phyloP scores from a whole-genome alignment of 2,113 vertebrate species.

The Galemys pyrenaicus region DNA sequence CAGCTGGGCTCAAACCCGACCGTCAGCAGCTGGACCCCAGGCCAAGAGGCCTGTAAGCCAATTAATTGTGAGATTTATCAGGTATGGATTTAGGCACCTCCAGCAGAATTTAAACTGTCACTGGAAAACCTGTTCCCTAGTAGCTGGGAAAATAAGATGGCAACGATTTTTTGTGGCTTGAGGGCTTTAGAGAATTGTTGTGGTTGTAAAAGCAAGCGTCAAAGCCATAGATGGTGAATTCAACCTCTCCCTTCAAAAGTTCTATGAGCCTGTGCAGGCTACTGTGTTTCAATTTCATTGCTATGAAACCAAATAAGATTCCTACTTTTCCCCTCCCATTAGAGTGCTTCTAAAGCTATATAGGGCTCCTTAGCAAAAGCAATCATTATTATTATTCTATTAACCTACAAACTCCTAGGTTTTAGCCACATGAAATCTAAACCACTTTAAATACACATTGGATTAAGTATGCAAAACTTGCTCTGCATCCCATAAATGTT shows the following conservation, averaged over 20 bases:
- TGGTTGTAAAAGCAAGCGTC: background rate
- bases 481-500: constrained; percentile 37
- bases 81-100: background rate
- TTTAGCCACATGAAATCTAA: constrained; percentile 70
- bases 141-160: background rate
- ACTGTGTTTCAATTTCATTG: background rate
- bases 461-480: constrained; percentile 35
- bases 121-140: background rate
- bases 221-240: background rate
- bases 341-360: background rate
- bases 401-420: constrained; percentile 46
- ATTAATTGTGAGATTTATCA: background rate
- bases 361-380: constrained; percentile 20
- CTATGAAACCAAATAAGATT: background rate
- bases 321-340: background rate
- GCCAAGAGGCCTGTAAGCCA: background rate
- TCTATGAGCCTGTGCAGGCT: background rate
- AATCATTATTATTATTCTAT: constrained; percentile 59
- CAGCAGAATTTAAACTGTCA: background rate
- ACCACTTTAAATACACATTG: constrained; percentile 51
- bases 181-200: background rate
- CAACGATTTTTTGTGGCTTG: background rate
- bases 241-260: background rate
- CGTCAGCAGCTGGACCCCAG: background rate
- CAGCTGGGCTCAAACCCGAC: background rate